Conservation (phyloP, 2,797 vertebrate genomes). For the Geranospiza caerulescens region DNA sequence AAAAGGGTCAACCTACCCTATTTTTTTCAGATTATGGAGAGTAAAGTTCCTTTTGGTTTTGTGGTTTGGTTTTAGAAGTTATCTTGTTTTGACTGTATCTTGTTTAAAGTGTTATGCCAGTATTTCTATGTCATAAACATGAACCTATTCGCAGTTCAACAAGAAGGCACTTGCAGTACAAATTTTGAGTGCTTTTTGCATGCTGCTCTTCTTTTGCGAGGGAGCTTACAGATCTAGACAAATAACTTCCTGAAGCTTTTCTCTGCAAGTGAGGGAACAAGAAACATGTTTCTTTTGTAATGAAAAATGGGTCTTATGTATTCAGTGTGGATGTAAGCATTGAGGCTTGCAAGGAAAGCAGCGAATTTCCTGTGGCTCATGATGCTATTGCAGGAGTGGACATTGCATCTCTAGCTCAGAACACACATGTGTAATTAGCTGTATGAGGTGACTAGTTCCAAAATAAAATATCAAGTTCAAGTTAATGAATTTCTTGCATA, state of each 20-base stretch:
- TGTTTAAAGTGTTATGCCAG: not conserved
- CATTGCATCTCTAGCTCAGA: not conserved
- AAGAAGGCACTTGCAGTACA: not conserved
- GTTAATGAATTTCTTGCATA: not conserved
- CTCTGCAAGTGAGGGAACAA: not conserved
- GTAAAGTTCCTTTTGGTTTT: not conserved
- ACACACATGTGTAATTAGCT: not conserved
- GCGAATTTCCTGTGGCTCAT: not conserved
- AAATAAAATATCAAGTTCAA: not conserved
- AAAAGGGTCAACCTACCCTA: fast-evolving
- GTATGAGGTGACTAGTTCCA: not conserved
- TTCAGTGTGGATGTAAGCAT: not conserved
- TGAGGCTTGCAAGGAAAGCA: not conserved
- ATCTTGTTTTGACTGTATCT: not conserved
- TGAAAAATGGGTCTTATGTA: not conserved
- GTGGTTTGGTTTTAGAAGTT: not conserved
- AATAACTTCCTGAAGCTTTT: not conserved
- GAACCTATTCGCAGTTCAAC: not conserved
- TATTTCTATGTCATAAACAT: not conserved
- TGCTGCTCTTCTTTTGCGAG: not conserved
- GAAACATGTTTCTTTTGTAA: not conserved
- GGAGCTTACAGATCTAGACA: not conserved
- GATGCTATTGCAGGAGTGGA: not conserved
- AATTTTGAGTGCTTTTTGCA: not conserved
- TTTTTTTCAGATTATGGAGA: not conserved